Base-by-base conservation (phyloP, 2,113 vertebrate genomes). In the Podarcis raffonei region DNA sequence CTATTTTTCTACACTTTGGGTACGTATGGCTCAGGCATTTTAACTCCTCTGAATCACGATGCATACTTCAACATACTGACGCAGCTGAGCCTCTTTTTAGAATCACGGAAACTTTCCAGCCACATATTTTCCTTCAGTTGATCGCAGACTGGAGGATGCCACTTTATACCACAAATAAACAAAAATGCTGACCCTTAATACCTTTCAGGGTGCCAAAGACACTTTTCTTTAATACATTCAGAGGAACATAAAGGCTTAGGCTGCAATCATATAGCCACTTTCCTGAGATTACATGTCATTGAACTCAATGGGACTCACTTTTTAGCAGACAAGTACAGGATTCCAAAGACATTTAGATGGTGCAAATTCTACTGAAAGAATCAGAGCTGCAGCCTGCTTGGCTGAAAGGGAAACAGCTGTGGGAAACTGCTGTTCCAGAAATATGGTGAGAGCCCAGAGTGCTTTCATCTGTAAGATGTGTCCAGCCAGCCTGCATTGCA, bases 101-200 rank as follows among this genome's bases (percentile, higher is more conserved):
- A 91, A 81, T 25, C 35, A 57, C 12, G 65, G 16, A 1, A 53
- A 53, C 48, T 53, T 32, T 80, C 15, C 6, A 79, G 79, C n/a
- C 59, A 84, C 84, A 3, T 0, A 7, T 89, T 90, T 87, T 84
- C 74, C 16, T 85, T 48, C 84, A 89, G 79, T 72, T 71, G 30
- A 32, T 89, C 27, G 6, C 16, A 48, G 18, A 39, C 35, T n/a
- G 59, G 59, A 48, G 48, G 6, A 25, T 11, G 16, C 12, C n/a
- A 59, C 30, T 80, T 80, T 57, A 57, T 80, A 57, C 77, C 48
- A 80, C 2, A 7, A 80, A 80, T 80, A 59, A 80, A 80, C 78
- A 22, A 53, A 79, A 79, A 48, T 53, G 23, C 78, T 20, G 15
- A 32, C 48, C 30, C 48, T 59, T 59, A 30, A 59, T n/a, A 68